phyloP scores from a whole-genome alignment of 2,888 invertebrate genomes.

The Cordilura impudica region DNA sequence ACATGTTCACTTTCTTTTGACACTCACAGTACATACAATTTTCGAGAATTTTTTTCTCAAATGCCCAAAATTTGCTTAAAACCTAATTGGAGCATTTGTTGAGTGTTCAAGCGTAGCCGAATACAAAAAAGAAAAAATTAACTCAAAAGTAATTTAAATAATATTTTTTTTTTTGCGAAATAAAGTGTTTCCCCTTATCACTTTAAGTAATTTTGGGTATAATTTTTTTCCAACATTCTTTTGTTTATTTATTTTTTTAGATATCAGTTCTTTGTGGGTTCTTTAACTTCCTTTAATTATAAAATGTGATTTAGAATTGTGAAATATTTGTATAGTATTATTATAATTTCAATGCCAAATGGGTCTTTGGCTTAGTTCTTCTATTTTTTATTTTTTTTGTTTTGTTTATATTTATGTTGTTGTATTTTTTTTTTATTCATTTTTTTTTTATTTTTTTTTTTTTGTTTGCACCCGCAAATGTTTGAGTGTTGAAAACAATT shows the following conservation, averaged over 20 bases:
- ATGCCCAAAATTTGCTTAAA: slow-evolving; percentile 1
- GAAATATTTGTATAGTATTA: neutral
- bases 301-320: neutral
- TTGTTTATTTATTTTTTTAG: slow-evolving; percentile 4
- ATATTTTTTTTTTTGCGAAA: neutral
- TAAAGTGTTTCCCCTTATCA: slow-evolving; percentile 37
- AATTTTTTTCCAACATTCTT: slow-evolving; percentile 11
- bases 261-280: neutral
- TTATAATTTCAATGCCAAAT: slow-evolving; percentile 50
- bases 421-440: neutral
- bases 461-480: neutral
- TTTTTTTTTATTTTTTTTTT: neutral
- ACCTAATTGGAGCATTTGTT: slow-evolving; percentile 46
- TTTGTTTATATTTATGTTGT: neutral
- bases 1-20: too few species aligned
- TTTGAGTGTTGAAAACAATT: slow-evolving; percentile 1
- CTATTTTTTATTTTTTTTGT: neutral
- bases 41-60: neutral
- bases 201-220: slow-evolving; percentile 18
- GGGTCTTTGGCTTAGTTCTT: neutral
- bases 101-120: slow-evolving; percentile 13
- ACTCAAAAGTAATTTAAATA: neutral
- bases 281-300: slow-evolving; percentile 31
- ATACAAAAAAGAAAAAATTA: slow-evolving; percentile 4
- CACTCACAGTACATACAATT: too few species aligned